Evolutionary conservation across 2,888 invertebrate species (phyloP).

Genomic region (Microdon myrmicae): DNA sequence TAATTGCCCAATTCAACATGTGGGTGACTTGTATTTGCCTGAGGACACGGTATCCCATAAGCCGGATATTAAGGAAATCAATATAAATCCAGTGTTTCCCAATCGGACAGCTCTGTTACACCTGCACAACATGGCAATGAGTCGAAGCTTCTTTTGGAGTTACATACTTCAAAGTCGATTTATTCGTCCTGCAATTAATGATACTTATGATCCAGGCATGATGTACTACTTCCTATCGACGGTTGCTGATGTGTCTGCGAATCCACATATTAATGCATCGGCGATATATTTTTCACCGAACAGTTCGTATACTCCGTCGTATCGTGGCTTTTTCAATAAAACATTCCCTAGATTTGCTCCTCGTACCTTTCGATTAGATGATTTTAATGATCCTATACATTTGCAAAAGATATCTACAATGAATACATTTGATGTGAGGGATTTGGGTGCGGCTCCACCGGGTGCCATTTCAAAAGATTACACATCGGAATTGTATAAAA

Average conservation of each 20-base stretch:
- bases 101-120: conserved; percentile 93
- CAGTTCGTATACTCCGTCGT: conserved; percentile 92
- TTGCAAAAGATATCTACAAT: conserved; percentile 93
- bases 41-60: conserved; percentile 88
- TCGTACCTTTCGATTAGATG: conserved; percentile 88
- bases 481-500: conserved; percentile 88
- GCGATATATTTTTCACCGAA: conserved; percentile 95
- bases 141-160: conserved; percentile 95
- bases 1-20: conserved; percentile 90
- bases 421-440: conserved; percentile 88
- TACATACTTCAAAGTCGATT: conserved; percentile 91
- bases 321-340: conserved; percentile 95
- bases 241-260: conserved; percentile 93
- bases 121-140: conserved; percentile 96
- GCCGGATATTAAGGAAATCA: conserved; percentile 92
- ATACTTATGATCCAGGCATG: conserved; percentile 96
- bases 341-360: conserved; percentile 95
- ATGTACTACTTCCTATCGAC: conserved; percentile 97
- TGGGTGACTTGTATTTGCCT: conserved; percentile 84
- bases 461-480: conserved; percentile 87
- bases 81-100: conserved; percentile 92
- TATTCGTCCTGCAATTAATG: conserved; percentile 88
- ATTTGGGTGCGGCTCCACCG: conserved; percentile 85
- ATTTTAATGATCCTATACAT: conserved; percentile 96
- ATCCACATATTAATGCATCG: conserved; percentile 90